Evolutionary conservation across 2,888 invertebrate genomes (phyloP), one percentile per base, ranked within the genome.

Genomic region (Plebejus argus): DNA sequence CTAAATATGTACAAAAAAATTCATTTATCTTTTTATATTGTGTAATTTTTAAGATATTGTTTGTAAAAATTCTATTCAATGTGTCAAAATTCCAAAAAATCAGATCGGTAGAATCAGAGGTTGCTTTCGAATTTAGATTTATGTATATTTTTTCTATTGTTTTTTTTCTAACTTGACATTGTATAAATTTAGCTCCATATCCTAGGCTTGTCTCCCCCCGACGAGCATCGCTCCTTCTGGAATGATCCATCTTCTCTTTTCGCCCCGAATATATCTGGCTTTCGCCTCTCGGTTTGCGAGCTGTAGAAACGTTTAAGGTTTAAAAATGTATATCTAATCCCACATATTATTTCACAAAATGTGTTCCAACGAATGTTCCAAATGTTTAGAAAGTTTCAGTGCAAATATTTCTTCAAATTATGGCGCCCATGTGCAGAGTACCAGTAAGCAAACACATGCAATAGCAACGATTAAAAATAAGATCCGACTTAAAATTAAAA

Each of bases 121-220:
- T 20, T 58, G n/a, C 20, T 58, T 58, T n/a, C 20, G 58, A 58
- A 8, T 56, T 56, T n/a, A 1, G 56, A 56, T n/a, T 56, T 18
- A 12, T 28, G 28, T 28, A 28, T 28, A 18, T 18, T 7, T 56
- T 56, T 56, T 56, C 58, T 20, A 20, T 20, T 15, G 15, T 53
- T 58, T 10, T 20, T 58, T 58, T 20, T 58, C 0, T n/a, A 56
- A 56, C 6, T n/a, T 58, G 20, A 20, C 7, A 58, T 58, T 58
- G 58, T 61, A 20, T 71, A 76, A n/a, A 78, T 79, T 79, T 87
- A 91, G 82, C 90, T 91, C 87, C 90, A 91, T 81, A 90, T 86
- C 56, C 84, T 83, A 2, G 91, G 89, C 81, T 90, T 90, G 10
- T 83, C 83, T 35, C 89, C 86, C 1, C 88, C 88, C 0, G 91